Evolutionary conservation across 2,888 invertebrate genomes (phyloP), one percentile per base, ranked within the genome.

Genomic region (Andrena hattorfiana): DNA sequence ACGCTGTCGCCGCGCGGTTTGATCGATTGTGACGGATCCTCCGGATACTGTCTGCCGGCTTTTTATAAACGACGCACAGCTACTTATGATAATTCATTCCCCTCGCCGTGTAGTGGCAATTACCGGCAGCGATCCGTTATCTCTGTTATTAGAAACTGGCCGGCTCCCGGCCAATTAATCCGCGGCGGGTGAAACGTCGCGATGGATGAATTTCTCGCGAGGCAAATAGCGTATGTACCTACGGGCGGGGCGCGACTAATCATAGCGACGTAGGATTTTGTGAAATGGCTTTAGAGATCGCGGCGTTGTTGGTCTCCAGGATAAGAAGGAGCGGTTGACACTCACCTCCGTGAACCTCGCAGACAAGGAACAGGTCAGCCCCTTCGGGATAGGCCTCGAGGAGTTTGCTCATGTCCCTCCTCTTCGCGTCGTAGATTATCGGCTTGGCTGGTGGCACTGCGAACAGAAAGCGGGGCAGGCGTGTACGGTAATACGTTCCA

Each of bases 301-400:
- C n/a, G 20, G 0, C 13, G 6, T 49, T 71, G 70, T 75, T 51
- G 49, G 56, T 32, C 16, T 28, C 26, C 23, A 1, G 20, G 10
- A 49, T 16, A 26, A 77, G 54, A 32, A 10, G 16, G 16, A 8
- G 23, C 49, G 13, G 10, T 69, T 20, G 67, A 51, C 59, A 82
- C 96, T 95, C 95, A 98, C 98, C 98, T 95, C 97, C 97, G 91
- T 96, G 96, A 16, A 97, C 98, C 95, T 98, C 98, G 93, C 98
- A 98, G 91, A 97, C 96, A 84, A 98, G 96, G 90, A 96, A 95
- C 72, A 98, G 97, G 92, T 97, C 97, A 78, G 96, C 96, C 64
- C 98, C 98, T 94, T 98, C 98, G 92, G 97, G 97, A 94, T 97
- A 98, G 59, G 98, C 97, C 93, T 97, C 97, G 88, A 97, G 96